Conservation (phyloP, 1,140 invertebrate genomes). For the Diabrotica undecimpunctata region DNA sequence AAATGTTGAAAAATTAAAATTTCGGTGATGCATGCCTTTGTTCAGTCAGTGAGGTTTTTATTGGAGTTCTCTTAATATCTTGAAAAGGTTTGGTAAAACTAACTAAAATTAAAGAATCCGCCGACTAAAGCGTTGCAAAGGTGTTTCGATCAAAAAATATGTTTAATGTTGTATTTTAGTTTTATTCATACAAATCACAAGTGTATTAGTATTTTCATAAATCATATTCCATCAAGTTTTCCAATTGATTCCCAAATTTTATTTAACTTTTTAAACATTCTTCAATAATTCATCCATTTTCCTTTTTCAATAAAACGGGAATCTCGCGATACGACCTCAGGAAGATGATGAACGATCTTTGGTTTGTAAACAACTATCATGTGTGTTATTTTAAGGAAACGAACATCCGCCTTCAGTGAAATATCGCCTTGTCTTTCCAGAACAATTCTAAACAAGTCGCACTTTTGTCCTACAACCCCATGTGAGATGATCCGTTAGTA, state of each 20-base stretch:
- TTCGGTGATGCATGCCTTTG: too few species aligned
- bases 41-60: too few species aligned
- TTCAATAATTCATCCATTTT: neutral
- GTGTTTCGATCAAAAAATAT: too few species aligned
- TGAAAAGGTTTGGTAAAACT: too few species aligned
- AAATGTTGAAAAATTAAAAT: too few species aligned
- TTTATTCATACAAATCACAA: too few species aligned
- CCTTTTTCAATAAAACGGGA: conserved; percentile 1
- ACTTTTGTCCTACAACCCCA: conserved; percentile 42
- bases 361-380: conserved; percentile 40
- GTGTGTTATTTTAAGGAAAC: conserved; percentile 46
- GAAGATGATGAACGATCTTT: conserved; percentile 41
- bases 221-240: too few species aligned
- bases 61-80: too few species aligned
- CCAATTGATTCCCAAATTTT: neutral
- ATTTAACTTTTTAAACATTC: neutral
- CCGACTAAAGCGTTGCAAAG: too few species aligned
- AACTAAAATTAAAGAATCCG: too few species aligned
- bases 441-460: conserved; percentile 45
- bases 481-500: conserved; percentile 45
- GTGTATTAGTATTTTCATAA: too few species aligned
- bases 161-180: too few species aligned
- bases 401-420: conserved; percentile 44
- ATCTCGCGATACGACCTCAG: conserved; percentile 26
- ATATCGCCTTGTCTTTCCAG: conserved; percentile 43